These are phyloP conservation scores for Calephelis perditalis DNA, from an alignment of 2,888 invertebrate genomes.

Conservation along the genomic window DNA sequence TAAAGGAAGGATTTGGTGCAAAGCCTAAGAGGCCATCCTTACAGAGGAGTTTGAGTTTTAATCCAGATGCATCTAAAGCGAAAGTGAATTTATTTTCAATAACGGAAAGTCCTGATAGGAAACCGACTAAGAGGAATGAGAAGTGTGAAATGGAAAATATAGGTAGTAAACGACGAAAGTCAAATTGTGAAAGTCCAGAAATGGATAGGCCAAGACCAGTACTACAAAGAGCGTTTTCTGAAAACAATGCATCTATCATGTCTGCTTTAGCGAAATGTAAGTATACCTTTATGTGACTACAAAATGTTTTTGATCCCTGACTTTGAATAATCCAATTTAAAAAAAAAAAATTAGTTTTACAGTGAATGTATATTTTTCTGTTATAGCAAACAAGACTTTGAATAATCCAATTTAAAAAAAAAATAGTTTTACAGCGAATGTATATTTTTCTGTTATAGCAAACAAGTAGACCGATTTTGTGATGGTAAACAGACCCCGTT, in stretches of 20 bases:
- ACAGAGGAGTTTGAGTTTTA: constrained; percentile 54
- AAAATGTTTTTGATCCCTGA: no score
- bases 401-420: no score
- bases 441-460: no score
- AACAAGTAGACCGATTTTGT: no score
- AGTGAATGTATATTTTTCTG: no score
- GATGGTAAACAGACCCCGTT: no score
- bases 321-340: no score
- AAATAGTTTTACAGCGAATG: no score
- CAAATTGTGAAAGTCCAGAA: constrained; percentile 36
- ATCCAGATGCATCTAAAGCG: constrained; percentile 45
- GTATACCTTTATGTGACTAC: constrained; percentile 34
- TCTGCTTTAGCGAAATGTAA: constrained; percentile 83
- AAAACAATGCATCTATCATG: constrained; percentile 88
- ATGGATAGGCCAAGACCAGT: constrained; percentile 46
- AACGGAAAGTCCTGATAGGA: constrained; percentile 50
- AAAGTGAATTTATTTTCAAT: constrained; percentile 49
- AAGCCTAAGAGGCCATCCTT: constrained; percentile 39
- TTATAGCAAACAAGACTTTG: no score
- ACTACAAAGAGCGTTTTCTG: constrained; percentile 83
- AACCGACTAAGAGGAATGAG: constrained; percentile 80
- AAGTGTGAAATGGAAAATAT: constrained; percentile 55
- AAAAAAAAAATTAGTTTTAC: no score
- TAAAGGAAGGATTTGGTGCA: constrained; percentile 46
- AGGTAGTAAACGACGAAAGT: constrained; percentile 55